Base-by-base conservation (phyloP, 35 echinoderm and acorn worm genomes). In the Heliocidaris tuberculata region DNA sequence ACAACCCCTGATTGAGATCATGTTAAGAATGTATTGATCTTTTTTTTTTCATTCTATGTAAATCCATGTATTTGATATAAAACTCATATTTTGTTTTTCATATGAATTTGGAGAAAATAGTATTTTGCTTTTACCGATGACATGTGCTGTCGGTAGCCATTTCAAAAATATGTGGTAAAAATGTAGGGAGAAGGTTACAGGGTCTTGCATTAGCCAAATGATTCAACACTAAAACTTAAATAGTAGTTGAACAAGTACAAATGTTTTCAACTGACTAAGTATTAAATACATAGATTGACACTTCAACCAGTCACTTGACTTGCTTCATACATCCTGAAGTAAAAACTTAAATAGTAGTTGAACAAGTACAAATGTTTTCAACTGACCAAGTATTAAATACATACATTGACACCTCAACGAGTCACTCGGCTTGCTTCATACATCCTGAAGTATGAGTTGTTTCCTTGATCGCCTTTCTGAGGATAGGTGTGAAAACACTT, bases 401-500 rank as follows among this genome's bases (percentile, higher is more conserved):
- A 8, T 6, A n/a, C 8, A 78, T 27, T 27, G 21, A 78, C 27
- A 21, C 27, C 65, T 56, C 52, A 56, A 13, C 52, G 1, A 2
- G 11, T 27, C 65, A n/a, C 17, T 78, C 7, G 7, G 65, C 65
- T 78, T 19, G 65, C 65, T 78, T 19, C 27, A 27, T 78, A 78
- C 21, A 27, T 27, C 60, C 16, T 16, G 13, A 27, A 70, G 60
- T 31, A 88, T 88, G 31, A 88, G 47, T 13, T 7, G n/a, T 88
- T 88, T 88, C 86, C 86, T 88, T 30, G 4, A 16, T 5, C 24
- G 87, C 17, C 87, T 89, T 89, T 89, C 47, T 15, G 87, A 89
- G 87, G 17, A 15, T 42, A 89, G 87, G 87, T 89, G 87, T 48
- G 87, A 89, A 89, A 89, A 89, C 87, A 89, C 87, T 89, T 48